Evolutionary conservation across 2,797 vertebrate genomes (phyloP), one percentile per base, ranked within the genome.

Genomic region (Pelochelys cantorii): DNA sequence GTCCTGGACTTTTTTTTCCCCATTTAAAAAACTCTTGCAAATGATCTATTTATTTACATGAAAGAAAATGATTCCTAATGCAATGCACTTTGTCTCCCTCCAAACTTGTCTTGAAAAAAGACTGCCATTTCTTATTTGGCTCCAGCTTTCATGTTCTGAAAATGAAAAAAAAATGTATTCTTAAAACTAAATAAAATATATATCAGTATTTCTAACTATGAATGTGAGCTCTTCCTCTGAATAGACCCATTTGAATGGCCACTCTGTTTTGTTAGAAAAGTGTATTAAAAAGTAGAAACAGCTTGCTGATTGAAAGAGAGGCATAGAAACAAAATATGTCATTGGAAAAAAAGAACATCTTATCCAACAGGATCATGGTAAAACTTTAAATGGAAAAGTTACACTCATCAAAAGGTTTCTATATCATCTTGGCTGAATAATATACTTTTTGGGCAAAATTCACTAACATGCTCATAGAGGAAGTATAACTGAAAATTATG

Each of bases 401-500:
- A 94, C 91, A 97, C 93, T 97, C 94, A 97, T 97, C 97, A 90
- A 94, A 94, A 80, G 95, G 95, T 97, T 98, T 97, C 95, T 96
- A 95, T 97, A 96, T 97, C 93, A 96, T 97, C 96, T 97, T 97
- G 97, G 97, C 93, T 97, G 97, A 97, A 97, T 98, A 98, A 98
- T 97, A 98, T 98, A 97, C 97, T 98, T 97, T 96, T 97, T 96
- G 98, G 97, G 98, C 97, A 97, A 98, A 97, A 97, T 97, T 97
- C 88, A 83, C 97, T 97, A 97, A 97, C 97, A 97, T 97, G 97
- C 97, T 97, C 98, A 96, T 96, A 98, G 96, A 97, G 97, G 96
- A 98, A 98, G 96, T 98, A 92, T 98, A 98, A 98, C 97, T 97
- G 97, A 98, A 98, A 98, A 98, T 97, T 98, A 98, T 97, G 94